Conservation (phyloP, 1,140 invertebrate species). For the Drosophila auraria region DNA sequence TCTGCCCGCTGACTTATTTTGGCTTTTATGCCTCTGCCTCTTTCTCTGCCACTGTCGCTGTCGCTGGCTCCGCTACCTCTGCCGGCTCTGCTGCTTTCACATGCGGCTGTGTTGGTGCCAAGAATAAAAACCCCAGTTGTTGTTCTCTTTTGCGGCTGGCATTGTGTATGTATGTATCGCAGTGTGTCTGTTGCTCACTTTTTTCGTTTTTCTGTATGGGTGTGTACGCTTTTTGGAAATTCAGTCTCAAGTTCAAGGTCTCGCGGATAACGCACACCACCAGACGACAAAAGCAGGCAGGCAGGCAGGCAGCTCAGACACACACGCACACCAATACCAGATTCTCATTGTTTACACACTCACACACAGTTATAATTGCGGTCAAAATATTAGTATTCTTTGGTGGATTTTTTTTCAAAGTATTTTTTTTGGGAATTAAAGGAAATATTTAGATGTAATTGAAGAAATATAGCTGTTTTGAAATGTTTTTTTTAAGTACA, state of each 20-base stretch:
- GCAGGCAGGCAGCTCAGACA: conserved; percentile 31
- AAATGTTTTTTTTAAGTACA: too few species aligned
- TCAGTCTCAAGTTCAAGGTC: conserved; percentile 85
- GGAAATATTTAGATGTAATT: too few species aligned
- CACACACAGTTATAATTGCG: conserved; percentile 1
- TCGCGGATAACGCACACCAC: conserved; percentile 73
- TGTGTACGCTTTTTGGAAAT: conserved; percentile 84
- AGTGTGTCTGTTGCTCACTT: conserved; percentile 43
- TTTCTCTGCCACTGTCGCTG: conserved; percentile 25
- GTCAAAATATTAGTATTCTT: background rate
- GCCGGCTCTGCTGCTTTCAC: conserved; percentile 37
- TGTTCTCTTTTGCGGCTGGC: conserved; percentile 54
- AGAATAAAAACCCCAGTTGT: conserved; percentile 44
- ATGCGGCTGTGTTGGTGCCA: conserved; percentile 24
- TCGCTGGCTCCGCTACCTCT: conserved; percentile 11
- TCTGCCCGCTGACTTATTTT: conserved; percentile 72
- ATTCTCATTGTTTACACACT: conserved; percentile 46
- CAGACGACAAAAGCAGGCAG: conserved; percentile 23
- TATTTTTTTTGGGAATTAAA: background rate
- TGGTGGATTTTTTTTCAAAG: background rate
- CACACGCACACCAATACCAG: conserved; percentile 14
- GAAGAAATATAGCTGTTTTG: too few species aligned
- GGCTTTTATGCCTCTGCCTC: conserved; percentile 75
- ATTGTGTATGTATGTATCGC: conserved; percentile 3
- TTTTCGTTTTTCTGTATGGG: conserved; percentile 36